phyloP scores from a whole-genome alignment of 2,888 invertebrate species.

The Drosophila mulleri region DNA sequence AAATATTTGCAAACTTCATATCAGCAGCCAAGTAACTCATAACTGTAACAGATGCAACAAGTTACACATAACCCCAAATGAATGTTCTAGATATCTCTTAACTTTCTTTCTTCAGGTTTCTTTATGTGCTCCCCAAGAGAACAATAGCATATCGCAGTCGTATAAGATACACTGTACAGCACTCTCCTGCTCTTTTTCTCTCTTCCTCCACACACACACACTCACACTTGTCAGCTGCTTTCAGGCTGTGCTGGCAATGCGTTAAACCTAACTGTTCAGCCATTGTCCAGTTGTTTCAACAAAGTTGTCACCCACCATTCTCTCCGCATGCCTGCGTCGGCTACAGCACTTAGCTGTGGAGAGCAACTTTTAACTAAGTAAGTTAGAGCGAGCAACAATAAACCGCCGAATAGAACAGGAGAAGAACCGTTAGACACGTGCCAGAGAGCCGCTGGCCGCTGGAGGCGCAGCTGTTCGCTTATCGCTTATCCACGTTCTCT shows the following conservation, averaged over 20 bases:
- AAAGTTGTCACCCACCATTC: conserved; percentile 26
- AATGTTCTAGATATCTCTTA: not conserved
- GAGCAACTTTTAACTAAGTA: conserved; percentile 58
- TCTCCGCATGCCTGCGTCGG: not conserved
- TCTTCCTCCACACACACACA: not conserved
- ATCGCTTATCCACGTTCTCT: conserved; percentile 35
- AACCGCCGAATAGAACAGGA: conserved; percentile 54
- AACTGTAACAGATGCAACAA: not conserved
- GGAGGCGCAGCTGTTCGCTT: conserved; percentile 62
- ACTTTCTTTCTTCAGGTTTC: not conserved
- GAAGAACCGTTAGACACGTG: conserved; percentile 52
- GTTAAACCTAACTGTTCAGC: conserved; percentile 33
- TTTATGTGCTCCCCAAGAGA: not conserved
- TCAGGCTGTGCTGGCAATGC: conserved; percentile 7
- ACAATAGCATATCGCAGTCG: not conserved
- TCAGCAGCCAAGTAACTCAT: not conserved
- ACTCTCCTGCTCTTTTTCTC: not conserved
- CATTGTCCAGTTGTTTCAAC: conserved; percentile 51
- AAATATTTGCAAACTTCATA: not conserved
- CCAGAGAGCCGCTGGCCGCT: conserved; percentile 37
- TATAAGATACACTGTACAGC: not conserved
- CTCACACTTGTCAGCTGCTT: conserved; percentile 19
- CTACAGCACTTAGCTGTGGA: conserved; percentile 6
- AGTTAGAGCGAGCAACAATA: conserved; percentile 60
- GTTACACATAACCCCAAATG: not conserved